Base-by-base conservation (phyloP, 2,888 invertebrate species). In the Drosophila barbarae region DNA sequence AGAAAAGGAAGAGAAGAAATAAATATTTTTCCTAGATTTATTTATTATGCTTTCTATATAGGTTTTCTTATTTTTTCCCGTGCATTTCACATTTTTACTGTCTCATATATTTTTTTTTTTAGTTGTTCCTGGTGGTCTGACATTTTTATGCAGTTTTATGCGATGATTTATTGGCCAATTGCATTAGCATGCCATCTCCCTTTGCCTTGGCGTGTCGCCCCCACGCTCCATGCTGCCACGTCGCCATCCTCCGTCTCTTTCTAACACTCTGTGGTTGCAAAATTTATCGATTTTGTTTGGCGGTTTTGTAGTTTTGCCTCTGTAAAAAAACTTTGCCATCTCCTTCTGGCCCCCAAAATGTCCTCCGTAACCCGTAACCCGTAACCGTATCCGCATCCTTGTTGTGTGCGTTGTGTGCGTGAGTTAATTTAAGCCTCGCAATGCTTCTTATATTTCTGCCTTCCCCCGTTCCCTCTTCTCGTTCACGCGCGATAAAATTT, bases 161-260 rank as follows among this genome's bases (percentile, higher is more conserved):
- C 68, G 49, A 56, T 77, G 78, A 83, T 83, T 79, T 83, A 80
- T 80, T 71, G 70, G 70, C 58, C 77, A 77, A 79, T 79, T 75
- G 81, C 81, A 80, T 79, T 83, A 73, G 66, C 69, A 70, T 74
- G 72, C 55, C 53, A 6, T 41, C 54, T 58, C 56, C 39, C 18
- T 63, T 57, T 21, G 46, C 23, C 42, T n/a, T 38, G n/a, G 50
- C 23, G 32, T 32, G 30, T 13, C 46, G 21, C 46, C 30, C 46
- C 46, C 46, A 46, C 30, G 30, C 30, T 46, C 13, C 30, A 13
- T 8, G 12, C 18, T 42, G n/a, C 9, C 15, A 42, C n/a, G 9
- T 15, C n/a, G 26, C 18, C 21, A 32, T 32, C 13, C 13, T 32
- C 32, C 3, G 5, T 21, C 46, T 21, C 46, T 21, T 32, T 32